phyloP scores from a whole-genome alignment of 2,113 vertebrate species.

The Eleginops maclovinus region DNA sequence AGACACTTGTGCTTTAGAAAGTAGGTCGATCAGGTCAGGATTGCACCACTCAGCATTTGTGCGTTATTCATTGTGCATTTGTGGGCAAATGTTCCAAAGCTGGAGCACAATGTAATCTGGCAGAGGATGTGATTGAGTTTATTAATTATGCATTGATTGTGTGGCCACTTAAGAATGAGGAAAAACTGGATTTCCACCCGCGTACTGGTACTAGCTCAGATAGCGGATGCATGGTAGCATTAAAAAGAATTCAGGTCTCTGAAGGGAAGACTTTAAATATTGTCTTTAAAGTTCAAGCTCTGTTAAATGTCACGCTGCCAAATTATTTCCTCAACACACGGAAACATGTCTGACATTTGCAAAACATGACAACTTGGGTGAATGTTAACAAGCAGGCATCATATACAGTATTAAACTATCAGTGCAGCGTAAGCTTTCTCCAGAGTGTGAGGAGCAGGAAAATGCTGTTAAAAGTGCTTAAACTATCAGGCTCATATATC shows the following conservation, averaged over 20 bases:
- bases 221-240: neutral
- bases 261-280: neutral
- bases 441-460: slow-evolving; percentile 2
- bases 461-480: slow-evolving; percentile 44
- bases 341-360: slow-evolving; percentile 18
- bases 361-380: neutral
- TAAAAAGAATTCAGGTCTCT: neutral
- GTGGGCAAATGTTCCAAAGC: neutral
- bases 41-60: slow-evolving; percentile 3
- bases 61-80: slow-evolving; percentile 1
- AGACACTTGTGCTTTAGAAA: slow-evolving; percentile 1
- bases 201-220: neutral
- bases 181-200: neutral
- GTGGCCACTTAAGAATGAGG: neutral
- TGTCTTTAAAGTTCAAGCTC: neutral
- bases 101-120: neutral
- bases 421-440: neutral
- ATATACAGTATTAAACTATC: neutral
- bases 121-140: slow-evolving; percentile 1
- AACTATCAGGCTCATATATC: slow-evolving; percentile 60
- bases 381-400: slow-evolving; percentile 15
- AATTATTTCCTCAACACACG: neutral
- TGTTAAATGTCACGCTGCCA: neutral
- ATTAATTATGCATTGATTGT: neutral
- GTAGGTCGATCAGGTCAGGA: slow-evolving; percentile 9